Evolutionary conservation across 2,797 vertebrate genomes (phyloP).

Genomic region (Sebastes glaucus): DNA sequence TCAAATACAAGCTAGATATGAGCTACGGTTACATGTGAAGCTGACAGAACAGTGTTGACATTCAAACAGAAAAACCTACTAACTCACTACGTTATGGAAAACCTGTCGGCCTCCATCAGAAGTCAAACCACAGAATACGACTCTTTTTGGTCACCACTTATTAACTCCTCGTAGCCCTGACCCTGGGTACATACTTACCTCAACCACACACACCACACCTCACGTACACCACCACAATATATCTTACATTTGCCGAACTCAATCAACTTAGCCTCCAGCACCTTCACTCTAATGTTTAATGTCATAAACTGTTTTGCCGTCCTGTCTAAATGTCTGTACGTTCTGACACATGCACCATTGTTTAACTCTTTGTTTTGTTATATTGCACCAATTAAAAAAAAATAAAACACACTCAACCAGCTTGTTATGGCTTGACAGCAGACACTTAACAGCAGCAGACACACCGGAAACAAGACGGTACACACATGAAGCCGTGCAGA

Average conservation of each 20-base stretch:
- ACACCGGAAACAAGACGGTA: conserved; percentile 24
- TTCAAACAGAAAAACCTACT: background rate
- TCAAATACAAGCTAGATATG: background rate
- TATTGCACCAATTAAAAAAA: background rate
- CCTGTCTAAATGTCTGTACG: background rate
- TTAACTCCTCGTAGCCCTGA: background rate
- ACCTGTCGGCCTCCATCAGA: background rate
- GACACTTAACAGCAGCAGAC: conserved; percentile 8
- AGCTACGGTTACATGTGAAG: background rate
- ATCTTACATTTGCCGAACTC: background rate
- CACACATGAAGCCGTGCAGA: conserved; percentile 31
- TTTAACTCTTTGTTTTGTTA: background rate
- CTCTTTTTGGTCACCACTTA: background rate
- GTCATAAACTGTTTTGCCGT: background rate
- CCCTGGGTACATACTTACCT: background rate
- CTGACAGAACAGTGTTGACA: conserved; percentile 7
- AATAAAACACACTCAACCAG: background rate
- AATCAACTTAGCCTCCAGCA: background rate
- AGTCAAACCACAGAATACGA: background rate
- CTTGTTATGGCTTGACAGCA: conserved; percentile 27
- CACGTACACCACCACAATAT: background rate
- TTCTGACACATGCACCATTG: background rate
- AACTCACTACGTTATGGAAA: background rate
- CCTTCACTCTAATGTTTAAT: background rate
- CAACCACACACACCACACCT: background rate